Evolutionary conservation across 2,888 invertebrate genomes (phyloP).

Genomic region (Amblyteles armatorius): DNA sequence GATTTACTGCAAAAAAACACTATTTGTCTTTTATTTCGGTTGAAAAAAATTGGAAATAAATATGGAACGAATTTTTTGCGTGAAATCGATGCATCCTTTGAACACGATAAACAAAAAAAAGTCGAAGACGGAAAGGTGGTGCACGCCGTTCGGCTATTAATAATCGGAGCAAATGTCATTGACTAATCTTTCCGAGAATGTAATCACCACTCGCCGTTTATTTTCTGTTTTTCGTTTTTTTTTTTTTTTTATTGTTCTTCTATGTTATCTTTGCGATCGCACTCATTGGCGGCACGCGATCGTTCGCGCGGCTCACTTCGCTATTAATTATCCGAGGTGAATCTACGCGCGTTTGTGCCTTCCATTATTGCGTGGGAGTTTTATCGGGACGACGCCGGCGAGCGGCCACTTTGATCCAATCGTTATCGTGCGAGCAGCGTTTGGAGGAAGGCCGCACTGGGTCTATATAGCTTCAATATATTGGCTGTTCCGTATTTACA

Average conservation of each 20-base stretch:
- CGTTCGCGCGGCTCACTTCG: constrained; percentile 16
- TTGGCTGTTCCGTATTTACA: background rate
- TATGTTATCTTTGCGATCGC: constrained; percentile 12
- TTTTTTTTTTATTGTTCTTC: background rate
- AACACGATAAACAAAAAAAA: background rate
- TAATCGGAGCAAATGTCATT: constrained; percentile 29
- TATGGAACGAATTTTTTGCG: background rate
- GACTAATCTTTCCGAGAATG: constrained; percentile 39
- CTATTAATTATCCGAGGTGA: constrained; percentile 21
- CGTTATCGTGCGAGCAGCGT: constrained; percentile 54
- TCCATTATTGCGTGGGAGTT: constrained; percentile 53
- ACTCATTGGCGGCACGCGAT: constrained; percentile 41
- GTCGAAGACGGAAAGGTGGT: background rate
- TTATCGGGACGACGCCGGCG: constrained; percentile 43
- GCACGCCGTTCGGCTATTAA: background rate
- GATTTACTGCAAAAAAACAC: too few species aligned
- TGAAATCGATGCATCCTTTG: background rate
- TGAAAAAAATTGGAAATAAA: background rate
- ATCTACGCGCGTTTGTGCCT: constrained; percentile 8
- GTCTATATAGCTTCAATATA: constrained; percentile 32
- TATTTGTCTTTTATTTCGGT: too few species aligned
- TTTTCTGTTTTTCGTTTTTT: constrained; percentile 1
- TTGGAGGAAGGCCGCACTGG: constrained; percentile 29
- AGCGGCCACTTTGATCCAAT: constrained; percentile 64
- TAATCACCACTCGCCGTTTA: constrained; percentile 13